Conservation (phyloP, 2,888 invertebrate species). For the Hartigia nigra region DNA sequence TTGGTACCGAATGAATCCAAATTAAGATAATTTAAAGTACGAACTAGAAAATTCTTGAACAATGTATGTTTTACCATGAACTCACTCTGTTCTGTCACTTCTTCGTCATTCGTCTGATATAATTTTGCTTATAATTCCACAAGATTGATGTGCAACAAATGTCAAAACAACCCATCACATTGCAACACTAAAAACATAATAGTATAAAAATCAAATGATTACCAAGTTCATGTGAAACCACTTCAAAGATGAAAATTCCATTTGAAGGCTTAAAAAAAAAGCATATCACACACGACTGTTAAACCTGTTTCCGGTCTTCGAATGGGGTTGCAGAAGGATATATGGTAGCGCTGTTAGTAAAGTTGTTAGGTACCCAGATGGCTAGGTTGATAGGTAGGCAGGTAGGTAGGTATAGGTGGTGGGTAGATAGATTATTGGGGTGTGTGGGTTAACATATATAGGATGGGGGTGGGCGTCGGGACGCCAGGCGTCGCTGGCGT, state of each 20-base stretch:
- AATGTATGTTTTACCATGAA: not conserved
- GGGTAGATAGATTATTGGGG: not conserved
- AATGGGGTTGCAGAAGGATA: not conserved
- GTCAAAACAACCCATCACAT: not conserved
- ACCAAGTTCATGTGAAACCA: not conserved
- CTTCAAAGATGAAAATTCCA: not conserved
- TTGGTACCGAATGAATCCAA: not conserved
- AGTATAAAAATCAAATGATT: not conserved
- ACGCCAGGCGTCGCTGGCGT: slow-evolving; percentile 45
- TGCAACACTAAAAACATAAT: not conserved
- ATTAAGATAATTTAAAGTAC: not conserved
- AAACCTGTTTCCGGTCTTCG: not conserved
- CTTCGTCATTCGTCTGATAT: not conserved
- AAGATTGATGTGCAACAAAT: not conserved
- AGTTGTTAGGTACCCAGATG: not conserved
- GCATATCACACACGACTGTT: not conserved
- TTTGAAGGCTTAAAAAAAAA: not conserved
- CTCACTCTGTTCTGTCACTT: not conserved
- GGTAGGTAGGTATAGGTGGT: not conserved
- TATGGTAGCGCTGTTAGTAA: not conserved
- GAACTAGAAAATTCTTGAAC: not conserved
- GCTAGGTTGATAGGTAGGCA: not conserved
- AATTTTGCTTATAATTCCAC: not conserved
- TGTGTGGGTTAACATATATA: not conserved
- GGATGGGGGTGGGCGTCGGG: slow-evolving; percentile 31